Conservation (phyloP, 2,888 invertebrate genomes). For the Nomada goodeniana region DNA sequence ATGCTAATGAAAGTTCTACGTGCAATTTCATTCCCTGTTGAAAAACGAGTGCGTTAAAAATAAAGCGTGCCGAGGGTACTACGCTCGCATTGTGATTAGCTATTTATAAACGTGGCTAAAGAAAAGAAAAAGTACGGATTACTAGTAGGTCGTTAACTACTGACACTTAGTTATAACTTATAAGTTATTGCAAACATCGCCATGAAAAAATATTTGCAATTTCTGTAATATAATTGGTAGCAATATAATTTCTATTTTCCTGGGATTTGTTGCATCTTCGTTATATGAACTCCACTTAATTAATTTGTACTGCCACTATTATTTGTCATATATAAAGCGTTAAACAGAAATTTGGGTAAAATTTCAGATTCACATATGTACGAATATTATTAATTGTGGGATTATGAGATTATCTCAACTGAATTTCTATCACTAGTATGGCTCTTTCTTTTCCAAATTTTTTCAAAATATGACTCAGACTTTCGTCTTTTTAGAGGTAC, state of each 20-base stretch:
- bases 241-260: neutral
- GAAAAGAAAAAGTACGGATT: neutral
- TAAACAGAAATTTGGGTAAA: no score
- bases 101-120: conserved; percentile 12
- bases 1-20: conserved; percentile 6
- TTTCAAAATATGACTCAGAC: no score
- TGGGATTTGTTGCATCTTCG: no score
- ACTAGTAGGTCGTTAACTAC: neutral
- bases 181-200: neutral
- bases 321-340: no score
- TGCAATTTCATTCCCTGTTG: conserved; percentile 7
- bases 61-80: neutral
- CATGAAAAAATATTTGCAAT: neutral
- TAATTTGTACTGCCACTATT: no score
- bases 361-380: no score
- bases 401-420: no score
- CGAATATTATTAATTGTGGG: no score
- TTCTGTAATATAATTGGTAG: neutral
- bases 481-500: no score
- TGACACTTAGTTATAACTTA: neutral
- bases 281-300: no score
- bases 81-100: conserved; percentile 2
- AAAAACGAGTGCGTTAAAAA: neutral
- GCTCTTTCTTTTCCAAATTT: no score
- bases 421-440: no score